Percentiles rank a stretch among this genome's conserved stretches.
phyloP scores from a whole-genome alignment of 2,888 invertebrate genomes.

The Brenthis ino region DNA sequence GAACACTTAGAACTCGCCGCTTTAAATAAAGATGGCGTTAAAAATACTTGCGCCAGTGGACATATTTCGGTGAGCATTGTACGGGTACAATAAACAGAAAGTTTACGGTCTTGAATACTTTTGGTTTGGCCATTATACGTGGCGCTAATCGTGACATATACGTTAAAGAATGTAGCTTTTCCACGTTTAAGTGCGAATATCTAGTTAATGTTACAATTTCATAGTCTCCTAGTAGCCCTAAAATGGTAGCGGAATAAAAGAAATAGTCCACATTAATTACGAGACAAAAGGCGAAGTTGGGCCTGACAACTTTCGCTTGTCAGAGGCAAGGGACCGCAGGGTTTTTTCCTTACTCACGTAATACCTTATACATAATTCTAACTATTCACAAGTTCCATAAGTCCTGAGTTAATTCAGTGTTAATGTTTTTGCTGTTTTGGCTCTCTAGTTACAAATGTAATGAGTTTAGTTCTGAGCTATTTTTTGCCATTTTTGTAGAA shows the following conservation, averaged over 20 bases:
- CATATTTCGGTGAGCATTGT: slow-evolving; percentile 30
- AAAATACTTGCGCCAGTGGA: slow-evolving; percentile 34
- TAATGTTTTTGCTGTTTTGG: slow-evolving; percentile 23
- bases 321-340: slow-evolving; percentile 26
- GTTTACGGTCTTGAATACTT: slow-evolving; percentile 35
- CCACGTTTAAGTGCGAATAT: slow-evolving; percentile 18
- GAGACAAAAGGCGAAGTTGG: slow-evolving; percentile 32
- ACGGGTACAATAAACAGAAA: slow-evolving; percentile 28
- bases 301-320: slow-evolving; percentile 32
- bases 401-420: slow-evolving; percentile 29
- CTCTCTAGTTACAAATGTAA: slow-evolving; percentile 8
- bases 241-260: slow-evolving; percentile 45
- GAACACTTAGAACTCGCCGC: slow-evolving; percentile 30
- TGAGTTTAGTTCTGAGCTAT: slow-evolving; percentile 11
- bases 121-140: slow-evolving; percentile 33
- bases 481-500: neutral
- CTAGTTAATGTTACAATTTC: slow-evolving; percentile 15
- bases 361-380: slow-evolving; percentile 23
- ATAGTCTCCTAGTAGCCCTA: slow-evolving; percentile 23
- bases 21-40: slow-evolving; percentile 36
- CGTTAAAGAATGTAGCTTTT: slow-evolving; percentile 30
- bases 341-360: slow-evolving; percentile 31
- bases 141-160: slow-evolving; percentile 33
- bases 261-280: slow-evolving; percentile 69
- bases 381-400: slow-evolving; percentile 24